Conservation (phyloP, 1,140 invertebrate genomes). For the Drosophila prosaltans region DNA sequence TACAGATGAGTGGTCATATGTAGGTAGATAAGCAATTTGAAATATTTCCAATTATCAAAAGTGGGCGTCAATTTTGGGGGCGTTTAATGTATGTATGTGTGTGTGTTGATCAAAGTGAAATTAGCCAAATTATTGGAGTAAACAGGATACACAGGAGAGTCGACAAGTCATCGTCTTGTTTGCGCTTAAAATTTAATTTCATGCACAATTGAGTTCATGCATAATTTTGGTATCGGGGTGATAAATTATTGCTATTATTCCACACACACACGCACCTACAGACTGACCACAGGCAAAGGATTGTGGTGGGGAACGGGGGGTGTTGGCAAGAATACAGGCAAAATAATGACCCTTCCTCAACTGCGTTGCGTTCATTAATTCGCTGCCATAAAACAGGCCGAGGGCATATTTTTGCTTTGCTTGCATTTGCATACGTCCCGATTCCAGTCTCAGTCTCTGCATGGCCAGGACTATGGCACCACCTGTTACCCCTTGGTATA, state of each 20-base stretch:
- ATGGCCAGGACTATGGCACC: slow-evolving; percentile 14
- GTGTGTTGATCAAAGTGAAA: slow-evolving; percentile 50
- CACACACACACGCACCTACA: slow-evolving; percentile 39
- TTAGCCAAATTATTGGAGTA: slow-evolving; percentile 79
- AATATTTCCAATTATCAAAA: slow-evolving; percentile 69
- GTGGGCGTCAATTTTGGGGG: slow-evolving; percentile 16
- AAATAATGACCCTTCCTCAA: slow-evolving; percentile 66
- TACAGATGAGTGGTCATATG: slow-evolving; percentile 29
- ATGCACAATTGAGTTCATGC: slow-evolving; percentile 80
- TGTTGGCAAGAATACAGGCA: slow-evolving; percentile 36
- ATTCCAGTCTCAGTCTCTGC: neutral
- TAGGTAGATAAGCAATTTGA: slow-evolving; percentile 37
- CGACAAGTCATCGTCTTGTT: slow-evolving; percentile 72
- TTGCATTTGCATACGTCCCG: slow-evolving; percentile 73
- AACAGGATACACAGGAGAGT: slow-evolving; percentile 55
- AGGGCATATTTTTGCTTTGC: slow-evolving; percentile 71
- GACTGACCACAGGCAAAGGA: slow-evolving; percentile 34
- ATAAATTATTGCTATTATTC: slow-evolving; percentile 80
- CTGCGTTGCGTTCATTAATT: slow-evolving; percentile 76
- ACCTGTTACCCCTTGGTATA: slow-evolving; percentile 63
- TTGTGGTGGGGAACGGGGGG: neutral
- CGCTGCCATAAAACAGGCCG: slow-evolving; percentile 74
- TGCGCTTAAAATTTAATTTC: slow-evolving; percentile 82
- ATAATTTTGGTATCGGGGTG: slow-evolving; percentile 71
- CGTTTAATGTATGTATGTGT: neutral